These are phyloP conservation scores for Orycteropus afer DNA, from an alignment of 2,113 vertebrate species.

Conservation along the genomic window DNA sequence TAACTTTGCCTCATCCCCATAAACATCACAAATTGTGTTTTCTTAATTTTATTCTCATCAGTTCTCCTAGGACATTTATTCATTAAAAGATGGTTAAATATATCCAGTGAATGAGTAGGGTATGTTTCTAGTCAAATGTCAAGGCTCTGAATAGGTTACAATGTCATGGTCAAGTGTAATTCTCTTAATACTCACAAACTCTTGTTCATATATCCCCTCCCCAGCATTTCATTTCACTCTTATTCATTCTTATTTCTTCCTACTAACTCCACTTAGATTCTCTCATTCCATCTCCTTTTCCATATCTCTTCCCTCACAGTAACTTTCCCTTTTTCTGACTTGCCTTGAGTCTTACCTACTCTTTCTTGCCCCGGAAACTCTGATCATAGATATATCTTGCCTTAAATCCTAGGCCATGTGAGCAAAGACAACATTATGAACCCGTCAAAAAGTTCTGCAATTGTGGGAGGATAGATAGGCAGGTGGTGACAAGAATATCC, in stretches of 20 bases:
- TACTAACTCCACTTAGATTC: neutral
- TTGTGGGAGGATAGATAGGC: neutral
- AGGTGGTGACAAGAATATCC: neutral
- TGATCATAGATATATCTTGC: neutral
- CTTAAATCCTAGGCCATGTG: neutral
- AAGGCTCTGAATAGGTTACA: neutral
- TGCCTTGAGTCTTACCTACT: neutral
- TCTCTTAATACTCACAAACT: neutral
- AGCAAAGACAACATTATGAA: neutral
- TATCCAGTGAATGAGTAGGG: neutral
- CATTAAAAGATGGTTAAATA: neutral
- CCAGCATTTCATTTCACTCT: neutral
- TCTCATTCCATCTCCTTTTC: neutral
- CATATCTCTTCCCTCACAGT: neutral
- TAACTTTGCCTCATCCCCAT: neutral
- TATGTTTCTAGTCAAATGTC: neutral
- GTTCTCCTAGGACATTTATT: neutral
- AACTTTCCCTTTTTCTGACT: neutral
- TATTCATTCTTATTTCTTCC: neutral
- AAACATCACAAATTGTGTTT: neutral
- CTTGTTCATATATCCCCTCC: neutral
- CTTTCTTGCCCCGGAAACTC: neutral
- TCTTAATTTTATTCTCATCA: conserved; percentile 23
- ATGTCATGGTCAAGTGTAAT: neutral
- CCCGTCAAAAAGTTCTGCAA: neutral